phyloP scores from a whole-genome alignment of 2,113 vertebrate genomes.

The Neolamprologus ventralis region DNA sequence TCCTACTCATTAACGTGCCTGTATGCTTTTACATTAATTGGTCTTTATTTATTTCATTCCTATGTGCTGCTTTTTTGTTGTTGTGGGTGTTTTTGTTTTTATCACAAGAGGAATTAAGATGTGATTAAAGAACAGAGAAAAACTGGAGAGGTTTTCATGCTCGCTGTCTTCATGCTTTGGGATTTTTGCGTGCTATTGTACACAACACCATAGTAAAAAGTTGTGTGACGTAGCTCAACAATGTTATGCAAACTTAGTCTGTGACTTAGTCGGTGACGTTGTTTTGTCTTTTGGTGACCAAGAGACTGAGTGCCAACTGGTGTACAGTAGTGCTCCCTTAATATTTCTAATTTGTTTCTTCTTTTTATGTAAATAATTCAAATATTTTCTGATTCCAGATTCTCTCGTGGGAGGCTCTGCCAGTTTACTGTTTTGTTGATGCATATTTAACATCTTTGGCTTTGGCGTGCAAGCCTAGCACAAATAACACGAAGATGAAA shows the following conservation, averaged over 20 bases:
- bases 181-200: not conserved
- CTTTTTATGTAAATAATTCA: not conserved
- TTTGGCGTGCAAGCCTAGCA: not conserved
- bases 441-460: not conserved
- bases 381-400: not conserved
- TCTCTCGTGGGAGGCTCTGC: not conserved
- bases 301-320: not conserved
- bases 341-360: not conserved
- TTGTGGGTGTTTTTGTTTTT: not conserved
- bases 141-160: not conserved
- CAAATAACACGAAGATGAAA: not conserved
- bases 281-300: not conserved
- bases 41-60: slow-evolving; percentile 1
- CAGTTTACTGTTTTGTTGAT: not conserved
- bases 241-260: too few relatives aligned
- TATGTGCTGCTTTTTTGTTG: not conserved
- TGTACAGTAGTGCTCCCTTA: not conserved
- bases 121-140: not conserved
- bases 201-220: not conserved
- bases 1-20: slow-evolving; percentile 24
- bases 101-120: not conserved
- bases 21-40: slow-evolving; percentile 34
- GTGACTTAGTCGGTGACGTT: not conserved
- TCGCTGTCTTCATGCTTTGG: not conserved
- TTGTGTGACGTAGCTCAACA: not conserved